Conservation (phyloP, 2,113 vertebrate genomes). For the Psophia crepitans region DNA sequence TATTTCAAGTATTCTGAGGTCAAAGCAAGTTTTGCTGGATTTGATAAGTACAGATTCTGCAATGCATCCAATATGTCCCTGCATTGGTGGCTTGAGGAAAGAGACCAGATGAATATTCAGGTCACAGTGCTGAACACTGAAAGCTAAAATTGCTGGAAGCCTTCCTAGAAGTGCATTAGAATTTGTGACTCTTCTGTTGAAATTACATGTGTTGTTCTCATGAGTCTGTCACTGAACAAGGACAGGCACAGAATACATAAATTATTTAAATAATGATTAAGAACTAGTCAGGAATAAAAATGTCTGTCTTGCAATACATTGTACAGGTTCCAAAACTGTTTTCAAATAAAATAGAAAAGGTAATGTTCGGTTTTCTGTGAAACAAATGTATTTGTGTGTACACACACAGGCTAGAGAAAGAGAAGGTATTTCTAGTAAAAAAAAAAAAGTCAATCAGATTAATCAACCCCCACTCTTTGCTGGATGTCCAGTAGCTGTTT, state of each 20-base stretch:
- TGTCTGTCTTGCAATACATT: background rate
- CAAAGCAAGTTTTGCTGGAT: background rate
- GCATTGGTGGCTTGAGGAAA: background rate
- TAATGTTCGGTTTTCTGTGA: background rate
- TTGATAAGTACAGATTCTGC: background rate
- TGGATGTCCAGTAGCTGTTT: background rate
- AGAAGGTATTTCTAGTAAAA: background rate
- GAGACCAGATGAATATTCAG: slow-evolving; percentile 49
- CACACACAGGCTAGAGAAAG: background rate
- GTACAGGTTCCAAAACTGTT: background rate
- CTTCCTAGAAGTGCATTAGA: slow-evolving; percentile 32
- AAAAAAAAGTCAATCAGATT: background rate
- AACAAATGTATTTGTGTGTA: background rate
- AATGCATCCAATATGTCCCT: background rate
- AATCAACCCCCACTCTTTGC: background rate
- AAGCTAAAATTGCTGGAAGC: slow-evolving; percentile 43
- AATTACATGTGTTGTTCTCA: background rate
- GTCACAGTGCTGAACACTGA: slow-evolving; percentile 16
- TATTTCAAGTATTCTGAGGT: background rate
- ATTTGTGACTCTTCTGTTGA: background rate
- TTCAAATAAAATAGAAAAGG: background rate
- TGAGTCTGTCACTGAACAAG: background rate
- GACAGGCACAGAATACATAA: background rate
- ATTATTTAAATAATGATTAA: background rate
- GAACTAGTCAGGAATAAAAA: background rate